A percentile compares a stretch with the other conserved stretches of the same genome.
Conservation (phyloP, 2,797 vertebrate genomes). For the Lithobates pipiens region DNA sequence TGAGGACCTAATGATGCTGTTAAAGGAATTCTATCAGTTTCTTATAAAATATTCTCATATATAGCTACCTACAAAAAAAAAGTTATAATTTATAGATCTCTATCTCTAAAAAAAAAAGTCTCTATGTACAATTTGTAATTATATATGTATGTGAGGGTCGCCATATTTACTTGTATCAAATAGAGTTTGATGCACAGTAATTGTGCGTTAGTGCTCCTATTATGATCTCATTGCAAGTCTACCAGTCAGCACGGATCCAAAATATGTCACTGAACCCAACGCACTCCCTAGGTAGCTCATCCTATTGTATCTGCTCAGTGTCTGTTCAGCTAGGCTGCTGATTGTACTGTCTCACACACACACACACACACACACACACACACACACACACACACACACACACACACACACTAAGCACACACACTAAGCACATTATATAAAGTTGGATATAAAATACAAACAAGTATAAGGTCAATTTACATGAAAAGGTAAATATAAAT, state of each 20-base stretch:
- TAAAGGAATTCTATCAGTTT: not conserved
- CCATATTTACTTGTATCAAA: too few species aligned
- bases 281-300: too few species aligned
- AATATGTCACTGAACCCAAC: not conserved
- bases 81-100: too few species aligned
- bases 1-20: not conserved
- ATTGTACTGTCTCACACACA: not conserved
- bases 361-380: not conserved
- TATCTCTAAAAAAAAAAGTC: too few species aligned
- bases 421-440: not conserved
- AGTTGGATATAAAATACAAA: not conserved
- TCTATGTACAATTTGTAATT: not conserved
- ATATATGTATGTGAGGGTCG: too few species aligned
- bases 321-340: not conserved
- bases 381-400: not conserved
- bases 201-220: too few species aligned
- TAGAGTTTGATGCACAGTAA: too few species aligned
- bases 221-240: not conserved
- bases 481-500: not conserved
- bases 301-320: too few species aligned
- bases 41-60: too few species aligned
- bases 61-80: too few species aligned
- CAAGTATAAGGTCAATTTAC: not conserved
- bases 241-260: too few species aligned
- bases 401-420: not conserved